A percentile compares a stretch with the other conserved stretches of the same genome.
phyloP scores from a whole-genome alignment of 2,888 invertebrate genomes.

The Lycophotia porphyrea region DNA sequence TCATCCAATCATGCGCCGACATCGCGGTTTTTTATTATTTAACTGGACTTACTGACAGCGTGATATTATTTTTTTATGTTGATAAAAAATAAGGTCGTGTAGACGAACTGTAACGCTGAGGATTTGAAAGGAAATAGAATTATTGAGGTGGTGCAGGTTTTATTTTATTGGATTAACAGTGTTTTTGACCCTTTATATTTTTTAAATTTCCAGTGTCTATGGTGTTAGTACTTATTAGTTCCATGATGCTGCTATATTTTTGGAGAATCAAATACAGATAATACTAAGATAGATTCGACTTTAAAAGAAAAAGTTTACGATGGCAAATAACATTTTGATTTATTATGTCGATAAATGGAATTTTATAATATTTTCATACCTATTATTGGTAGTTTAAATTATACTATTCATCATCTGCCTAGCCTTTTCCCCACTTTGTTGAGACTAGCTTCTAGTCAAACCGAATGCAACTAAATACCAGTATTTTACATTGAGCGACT shows the following conservation, averaged over 20 bases:
- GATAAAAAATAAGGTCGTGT: constrained; percentile 58
- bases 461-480: no score
- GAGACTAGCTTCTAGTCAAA: no score
- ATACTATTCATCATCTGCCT: no score
- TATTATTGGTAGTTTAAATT: neutral
- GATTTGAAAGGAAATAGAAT: constrained; percentile 45
- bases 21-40: constrained; percentile 69
- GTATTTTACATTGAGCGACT: no score
- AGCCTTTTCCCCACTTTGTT: no score
- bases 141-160: constrained; percentile 13
- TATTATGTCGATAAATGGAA: neutral
- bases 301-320: neutral
- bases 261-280: neutral
- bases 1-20: constrained; percentile 68
- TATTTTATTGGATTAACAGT: neutral
- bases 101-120: constrained; percentile 31
- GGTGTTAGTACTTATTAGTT: neutral
- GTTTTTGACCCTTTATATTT: neutral
- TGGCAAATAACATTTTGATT: neutral
- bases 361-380: neutral
- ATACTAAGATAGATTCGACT: neutral
- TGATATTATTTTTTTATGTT: constrained; percentile 62
- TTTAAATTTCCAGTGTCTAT: neutral
- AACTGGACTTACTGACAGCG: constrained; percentile 64
- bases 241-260: neutral